These are phyloP conservation scores for Pristionchus maxplancki DNA, from an alignment of 2,888 invertebrate species.

Conservation along the genomic window DNA sequence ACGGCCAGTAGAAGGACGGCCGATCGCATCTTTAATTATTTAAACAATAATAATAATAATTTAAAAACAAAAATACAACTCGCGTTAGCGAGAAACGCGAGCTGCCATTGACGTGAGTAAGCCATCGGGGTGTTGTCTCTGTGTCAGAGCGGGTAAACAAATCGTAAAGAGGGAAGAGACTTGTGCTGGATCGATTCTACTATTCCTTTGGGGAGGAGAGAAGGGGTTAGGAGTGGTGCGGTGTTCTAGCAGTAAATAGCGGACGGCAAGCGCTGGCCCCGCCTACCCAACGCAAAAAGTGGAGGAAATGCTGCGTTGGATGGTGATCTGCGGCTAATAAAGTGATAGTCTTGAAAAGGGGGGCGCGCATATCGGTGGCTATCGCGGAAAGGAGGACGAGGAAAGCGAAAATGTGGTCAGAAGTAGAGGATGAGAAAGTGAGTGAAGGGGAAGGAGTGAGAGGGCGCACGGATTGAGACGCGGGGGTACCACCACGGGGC, in stretches of 20 bases:
- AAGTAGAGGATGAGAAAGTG: slow-evolving; percentile 3
- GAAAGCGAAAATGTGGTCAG: slow-evolving; percentile 32
- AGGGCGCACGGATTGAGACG: slow-evolving; percentile 4
- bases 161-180: slow-evolving; percentile 32
- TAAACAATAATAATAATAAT: not conserved
- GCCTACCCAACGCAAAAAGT: not conserved
- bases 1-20: not conserved
- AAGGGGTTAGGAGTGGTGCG: not conserved
- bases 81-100: not conserved
- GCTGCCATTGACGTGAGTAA: not conserved
- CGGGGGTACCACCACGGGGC: slow-evolving; percentile 19
- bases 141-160: slow-evolving; percentile 32
- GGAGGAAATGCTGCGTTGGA: not conserved
- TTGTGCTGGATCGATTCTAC: not conserved
- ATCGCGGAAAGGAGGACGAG: not conserved
- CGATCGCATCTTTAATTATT: slow-evolving; percentile 13
- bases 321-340: not conserved
- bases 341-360: not conserved
- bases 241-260: slow-evolving; percentile 17
- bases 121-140: not conserved
- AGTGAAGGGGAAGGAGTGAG: not conserved
- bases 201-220: not conserved
- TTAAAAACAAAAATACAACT: no score
- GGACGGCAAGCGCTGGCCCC: not conserved
- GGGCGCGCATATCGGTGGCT: not conserved